Evolutionary conservation across 1,140 invertebrate species (phyloP).

Genomic region (Apis mellifera): DNA sequence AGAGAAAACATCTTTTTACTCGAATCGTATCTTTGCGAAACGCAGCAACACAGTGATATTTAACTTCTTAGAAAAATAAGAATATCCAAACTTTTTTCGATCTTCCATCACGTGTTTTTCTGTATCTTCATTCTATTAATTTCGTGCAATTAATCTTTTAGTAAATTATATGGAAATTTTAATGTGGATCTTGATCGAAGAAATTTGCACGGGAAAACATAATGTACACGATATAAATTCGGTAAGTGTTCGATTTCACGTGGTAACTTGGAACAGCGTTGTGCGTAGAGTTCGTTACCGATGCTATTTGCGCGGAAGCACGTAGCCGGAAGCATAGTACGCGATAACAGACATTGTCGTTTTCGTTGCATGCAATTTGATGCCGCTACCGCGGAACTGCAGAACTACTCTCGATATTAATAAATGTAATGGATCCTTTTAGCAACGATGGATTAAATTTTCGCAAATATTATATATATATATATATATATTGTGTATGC

Average conservation of each 20-base stretch:
- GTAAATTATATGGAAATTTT: neutral
- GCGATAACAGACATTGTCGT: constrained; percentile 44
- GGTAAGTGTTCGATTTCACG: constrained; percentile 1
- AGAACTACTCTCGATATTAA: constrained; percentile 17
- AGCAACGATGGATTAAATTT: constrained; percentile 18
- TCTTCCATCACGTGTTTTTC: too few relatives aligned
- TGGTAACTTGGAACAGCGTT: neutral
- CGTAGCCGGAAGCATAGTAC: constrained; percentile 21
- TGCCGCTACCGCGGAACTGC: neutral
- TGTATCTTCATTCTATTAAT: neutral
- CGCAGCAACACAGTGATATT: too few relatives aligned
- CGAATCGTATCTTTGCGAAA: too few relatives aligned
- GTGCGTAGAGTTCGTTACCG: constrained; percentile 11
- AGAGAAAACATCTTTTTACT: too few relatives aligned
- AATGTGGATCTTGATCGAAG: neutral
- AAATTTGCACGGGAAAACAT: too few relatives aligned
- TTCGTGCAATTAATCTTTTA: neutral
- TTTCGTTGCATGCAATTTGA: constrained; percentile 34
- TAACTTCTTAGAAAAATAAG: too few relatives aligned
- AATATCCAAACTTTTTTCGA: too few relatives aligned
- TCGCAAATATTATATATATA: neutral
- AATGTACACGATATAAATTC: too few relatives aligned
- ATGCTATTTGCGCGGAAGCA: constrained; percentile 12
- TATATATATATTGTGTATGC: neutral
- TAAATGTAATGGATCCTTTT: neutral